Evolutionary conservation across 2,797 vertebrate genomes (phyloP).

Genomic region (Toxotes lorentzi): DNA sequence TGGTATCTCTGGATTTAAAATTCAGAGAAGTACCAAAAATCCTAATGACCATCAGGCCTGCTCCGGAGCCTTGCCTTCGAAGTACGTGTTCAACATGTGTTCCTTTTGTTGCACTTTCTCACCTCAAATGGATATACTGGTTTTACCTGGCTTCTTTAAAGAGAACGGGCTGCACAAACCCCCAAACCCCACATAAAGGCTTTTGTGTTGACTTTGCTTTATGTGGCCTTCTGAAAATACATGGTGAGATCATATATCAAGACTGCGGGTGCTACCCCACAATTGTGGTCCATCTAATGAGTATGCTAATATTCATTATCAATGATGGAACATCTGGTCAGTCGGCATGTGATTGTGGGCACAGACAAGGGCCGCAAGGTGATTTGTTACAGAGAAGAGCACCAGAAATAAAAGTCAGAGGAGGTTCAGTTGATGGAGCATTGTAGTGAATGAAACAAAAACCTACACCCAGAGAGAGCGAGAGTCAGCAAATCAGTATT

Average conservation of each 20-base stretch:
- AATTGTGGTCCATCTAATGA: constrained; percentile 53
- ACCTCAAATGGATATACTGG: constrained; percentile 15
- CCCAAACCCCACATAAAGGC: constrained; percentile 29
- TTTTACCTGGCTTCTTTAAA: constrained; percentile 26
- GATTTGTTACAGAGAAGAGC: constrained; percentile 46
- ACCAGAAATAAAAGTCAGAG: constrained; percentile 39
- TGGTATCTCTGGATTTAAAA: background rate
- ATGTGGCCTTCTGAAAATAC: constrained; percentile 33
- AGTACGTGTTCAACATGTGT: constrained; percentile 41
- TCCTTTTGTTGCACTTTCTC: constrained; percentile 35
- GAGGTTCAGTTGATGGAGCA: constrained; percentile 30
- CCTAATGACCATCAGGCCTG: background rate
- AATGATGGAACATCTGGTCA: constrained; percentile 70
- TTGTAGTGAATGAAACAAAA: constrained; percentile 53
- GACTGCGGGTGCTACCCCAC: constrained; percentile 12
- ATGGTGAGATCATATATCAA: constrained; percentile 47
- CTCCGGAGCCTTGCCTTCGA: constrained; percentile 15
- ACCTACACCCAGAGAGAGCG: background rate
- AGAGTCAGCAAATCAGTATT: constrained; percentile 40
- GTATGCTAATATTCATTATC: constrained; percentile 69
- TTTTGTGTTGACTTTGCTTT: constrained; percentile 45
- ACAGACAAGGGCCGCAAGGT: constrained; percentile 24
- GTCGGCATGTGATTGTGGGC: constrained; percentile 36
- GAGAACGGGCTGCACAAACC: background rate
- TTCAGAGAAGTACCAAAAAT: constrained; percentile 11